Conservation (phyloP, 2,113 vertebrate genomes). For the Ceyx cyanopectus region DNA sequence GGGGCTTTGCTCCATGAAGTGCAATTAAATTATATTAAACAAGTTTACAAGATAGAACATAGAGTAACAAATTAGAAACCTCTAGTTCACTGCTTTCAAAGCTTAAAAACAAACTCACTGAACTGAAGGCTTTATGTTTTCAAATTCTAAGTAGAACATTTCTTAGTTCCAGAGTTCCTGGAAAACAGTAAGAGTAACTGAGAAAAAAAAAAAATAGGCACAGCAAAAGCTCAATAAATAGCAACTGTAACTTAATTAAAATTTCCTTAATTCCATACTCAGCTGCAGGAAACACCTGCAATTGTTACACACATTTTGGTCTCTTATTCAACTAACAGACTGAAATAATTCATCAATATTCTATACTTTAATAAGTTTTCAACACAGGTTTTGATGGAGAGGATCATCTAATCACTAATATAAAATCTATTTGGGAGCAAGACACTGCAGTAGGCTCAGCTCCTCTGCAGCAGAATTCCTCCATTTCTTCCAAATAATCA, state of each 20-base stretch:
- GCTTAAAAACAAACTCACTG: constrained; percentile 60
- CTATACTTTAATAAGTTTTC: not conserved
- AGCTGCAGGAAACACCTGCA: constrained; percentile 19
- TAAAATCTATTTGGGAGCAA: not conserved
- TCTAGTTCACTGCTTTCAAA: constrained; percentile 55
- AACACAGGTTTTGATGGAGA: not conserved
- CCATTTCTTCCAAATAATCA: not conserved
- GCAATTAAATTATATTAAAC: constrained; percentile 59
- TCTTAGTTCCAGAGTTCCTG: constrained; percentile 81
- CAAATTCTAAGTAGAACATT: constrained; percentile 77
- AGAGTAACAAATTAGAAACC: constrained; percentile 56
- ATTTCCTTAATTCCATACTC: constrained; percentile 52
- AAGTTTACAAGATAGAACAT: constrained; percentile 53
- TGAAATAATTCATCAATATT: not conserved
- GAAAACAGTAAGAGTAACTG: constrained; percentile 79
- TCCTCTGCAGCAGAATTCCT: not conserved
- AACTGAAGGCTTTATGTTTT: constrained; percentile 73
- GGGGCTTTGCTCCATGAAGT: constrained; percentile 41
- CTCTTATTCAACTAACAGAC: not conserved
- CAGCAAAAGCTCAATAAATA: constrained; percentile 62
- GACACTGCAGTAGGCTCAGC: not conserved
- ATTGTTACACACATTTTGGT: not conserved
- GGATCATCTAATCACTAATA: not conserved
- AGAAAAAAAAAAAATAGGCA: constrained; percentile 64
- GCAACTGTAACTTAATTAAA: constrained; percentile 57